Percentiles rank a stretch among this genome's conserved stretches.
Evolutionary conservation across 1,140 invertebrate genomes (phyloP).

Genomic region (Lethocerus indicus): DNA sequence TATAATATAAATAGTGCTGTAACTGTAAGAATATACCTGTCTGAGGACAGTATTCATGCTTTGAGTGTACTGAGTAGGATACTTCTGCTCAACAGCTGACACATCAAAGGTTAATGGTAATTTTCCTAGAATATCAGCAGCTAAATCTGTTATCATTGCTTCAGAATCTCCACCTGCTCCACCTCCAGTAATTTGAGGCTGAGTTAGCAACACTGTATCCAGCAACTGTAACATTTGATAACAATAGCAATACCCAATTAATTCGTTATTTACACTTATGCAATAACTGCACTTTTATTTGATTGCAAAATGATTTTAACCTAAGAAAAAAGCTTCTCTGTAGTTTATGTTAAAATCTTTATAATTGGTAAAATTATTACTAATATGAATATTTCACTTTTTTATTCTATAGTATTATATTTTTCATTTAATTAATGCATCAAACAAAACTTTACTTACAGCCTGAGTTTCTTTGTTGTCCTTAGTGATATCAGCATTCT

Average conservation of each 20-base stretch:
- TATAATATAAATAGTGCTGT: neutral
- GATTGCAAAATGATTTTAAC: too few relatives aligned
- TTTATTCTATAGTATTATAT: too few relatives aligned
- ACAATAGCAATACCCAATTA: too few relatives aligned
- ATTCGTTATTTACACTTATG: too few relatives aligned
- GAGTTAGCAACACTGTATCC: conserved; percentile 52
- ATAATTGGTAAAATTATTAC: too few relatives aligned
- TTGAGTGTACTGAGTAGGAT: conserved; percentile 72
- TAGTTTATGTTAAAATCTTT: too few relatives aligned
- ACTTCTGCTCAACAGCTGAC: conserved; percentile 38
- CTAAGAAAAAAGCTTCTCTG: too few relatives aligned
- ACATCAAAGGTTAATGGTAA: conserved; percentile 52
- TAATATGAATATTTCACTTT: too few relatives aligned
- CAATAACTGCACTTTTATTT: too few relatives aligned
- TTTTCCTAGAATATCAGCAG: conserved; percentile 50
- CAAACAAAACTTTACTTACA: conserved; percentile 26
- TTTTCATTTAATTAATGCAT: too few relatives aligned
- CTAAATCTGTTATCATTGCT: conserved; percentile 44
- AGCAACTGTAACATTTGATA: conserved; percentile 50
- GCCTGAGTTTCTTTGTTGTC: conserved; percentile 70
- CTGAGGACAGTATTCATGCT: conserved; percentile 86
- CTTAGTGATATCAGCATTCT: conserved; percentile 85
- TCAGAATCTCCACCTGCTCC: conserved; percentile 42
- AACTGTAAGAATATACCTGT: conserved; percentile 29
- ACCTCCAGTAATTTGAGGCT: conserved; percentile 37